Conservation (phyloP, 2,113 vertebrate species). For the Myanophis thanlyinensis region DNA sequence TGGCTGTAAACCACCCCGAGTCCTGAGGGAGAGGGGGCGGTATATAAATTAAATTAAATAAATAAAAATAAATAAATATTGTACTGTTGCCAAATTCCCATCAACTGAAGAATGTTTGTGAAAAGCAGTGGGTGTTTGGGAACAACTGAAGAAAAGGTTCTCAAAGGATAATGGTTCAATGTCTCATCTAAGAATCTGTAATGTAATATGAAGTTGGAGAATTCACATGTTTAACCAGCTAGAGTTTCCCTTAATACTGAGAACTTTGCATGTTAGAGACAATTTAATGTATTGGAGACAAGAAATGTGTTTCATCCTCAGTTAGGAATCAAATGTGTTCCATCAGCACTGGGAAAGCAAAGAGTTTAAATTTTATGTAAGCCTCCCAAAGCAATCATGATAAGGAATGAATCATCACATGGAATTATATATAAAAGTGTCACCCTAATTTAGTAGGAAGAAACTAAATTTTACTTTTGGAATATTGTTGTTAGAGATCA, state of each 20-base stretch:
- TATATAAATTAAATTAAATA: no score
- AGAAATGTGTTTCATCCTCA: background rate
- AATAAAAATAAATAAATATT: no score
- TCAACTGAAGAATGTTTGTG: background rate
- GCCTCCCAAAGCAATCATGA: background rate
- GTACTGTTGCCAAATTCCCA: background rate
- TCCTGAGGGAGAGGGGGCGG: no score
- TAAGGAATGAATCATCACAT: background rate
- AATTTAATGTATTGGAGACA: background rate
- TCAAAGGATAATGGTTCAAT: background rate
- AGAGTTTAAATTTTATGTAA: background rate
- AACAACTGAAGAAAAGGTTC: background rate
- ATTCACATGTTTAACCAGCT: background rate
- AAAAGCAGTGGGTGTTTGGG: background rate
- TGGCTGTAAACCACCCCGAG: no score
- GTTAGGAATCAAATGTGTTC: background rate
- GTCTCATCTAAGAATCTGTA: background rate
- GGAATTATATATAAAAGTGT: background rate
- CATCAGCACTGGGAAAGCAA: background rate
- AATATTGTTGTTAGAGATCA: background rate
- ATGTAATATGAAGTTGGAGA: background rate
- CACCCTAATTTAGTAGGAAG: background rate
- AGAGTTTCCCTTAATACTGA: background rate
- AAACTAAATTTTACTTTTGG: background rate
- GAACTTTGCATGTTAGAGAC: background rate